Conservation (phyloP, 2,113 vertebrate species). For the Hydrochoerus hydrochaeris region DNA sequence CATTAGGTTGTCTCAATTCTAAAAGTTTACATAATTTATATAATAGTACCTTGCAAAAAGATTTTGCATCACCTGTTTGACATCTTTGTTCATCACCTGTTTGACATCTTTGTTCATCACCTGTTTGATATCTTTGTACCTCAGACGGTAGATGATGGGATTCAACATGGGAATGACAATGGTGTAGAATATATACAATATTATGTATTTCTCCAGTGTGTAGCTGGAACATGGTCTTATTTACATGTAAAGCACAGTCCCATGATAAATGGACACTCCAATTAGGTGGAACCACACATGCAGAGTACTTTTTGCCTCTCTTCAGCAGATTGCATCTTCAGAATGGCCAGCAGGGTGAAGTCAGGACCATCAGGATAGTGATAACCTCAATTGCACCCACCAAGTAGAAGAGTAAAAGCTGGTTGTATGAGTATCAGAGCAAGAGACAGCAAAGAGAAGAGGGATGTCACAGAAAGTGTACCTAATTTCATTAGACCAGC, state of each 20-base stretch:
- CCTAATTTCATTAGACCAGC: constrained; percentile 34
- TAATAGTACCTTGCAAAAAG: neutral
- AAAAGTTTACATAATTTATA: neutral
- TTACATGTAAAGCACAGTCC: constrained; percentile 65
- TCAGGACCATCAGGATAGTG: constrained; percentile 46
- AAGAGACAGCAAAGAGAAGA: constrained; percentile 25
- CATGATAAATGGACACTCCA: constrained; percentile 53
- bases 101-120: constrained; percentile 4
- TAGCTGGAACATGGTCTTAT: constrained; percentile 41
- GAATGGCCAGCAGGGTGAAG: constrained; percentile 52
- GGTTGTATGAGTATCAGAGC: constrained; percentile 15
- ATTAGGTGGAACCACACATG: constrained; percentile 67
- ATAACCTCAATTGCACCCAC: neutral
- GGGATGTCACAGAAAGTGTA: constrained; percentile 52
- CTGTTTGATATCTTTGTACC: constrained; percentile 67
- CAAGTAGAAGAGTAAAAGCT: constrained; percentile 51
- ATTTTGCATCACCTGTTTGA: constrained; percentile 46
- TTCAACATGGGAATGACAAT: constrained; percentile 68
- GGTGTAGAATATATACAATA: constrained; percentile 46
- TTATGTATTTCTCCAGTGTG: neutral
- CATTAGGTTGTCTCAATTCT: neutral
- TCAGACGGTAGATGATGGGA: constrained; percentile 61
- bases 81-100: too few species aligned
- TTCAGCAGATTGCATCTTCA: constrained; percentile 34
- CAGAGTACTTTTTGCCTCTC: constrained; percentile 68